Base-by-base conservation (phyloP, 2,113 vertebrate genomes). In the Psittacara wagleri region DNA sequence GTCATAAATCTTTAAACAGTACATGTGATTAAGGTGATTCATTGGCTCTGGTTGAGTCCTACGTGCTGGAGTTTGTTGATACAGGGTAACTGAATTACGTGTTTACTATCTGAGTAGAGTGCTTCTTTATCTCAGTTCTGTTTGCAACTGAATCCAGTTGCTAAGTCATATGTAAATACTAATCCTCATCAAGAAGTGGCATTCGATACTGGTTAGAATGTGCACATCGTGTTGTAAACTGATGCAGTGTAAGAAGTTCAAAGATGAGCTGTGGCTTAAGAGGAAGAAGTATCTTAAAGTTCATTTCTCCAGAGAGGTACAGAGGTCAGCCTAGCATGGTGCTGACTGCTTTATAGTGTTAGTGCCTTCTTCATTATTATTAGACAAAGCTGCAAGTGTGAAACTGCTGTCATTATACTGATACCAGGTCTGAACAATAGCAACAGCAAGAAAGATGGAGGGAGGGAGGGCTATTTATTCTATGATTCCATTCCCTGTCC, bases 121-220 rank as follows among this genome's bases (percentile, higher is more conserved):
- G 19, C 11, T 77, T 55, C 68, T 97, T 83, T 76, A 66, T 73
- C 63, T 95, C 75, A 57, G 72, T 82, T 80, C n/a, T 62, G 67
- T 73, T 86, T 76, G 83, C 39, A 15, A n/a, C 74, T 13, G 39
- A 95, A 93, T 96, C 83, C 91, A 92, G 92, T 88, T 94, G 90
- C n/a, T 88, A 95, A 95, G 75, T 86, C 94, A 92, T 85, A 83
- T 94, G 81, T 89, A 96, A 97, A 95, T 67, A 77, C 55, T 96
- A 92, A 96, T 95, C 92, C 74, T 87, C 83, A 64, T 87, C 72
- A 83, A 94, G 79, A 92, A 96, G 63, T 49, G 48, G 35, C 83
- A 41, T 46, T 67, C 83, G 94, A 76, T 94, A 70, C 63, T 73
- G 11, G 8, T 90, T 91, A 88, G 35, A 85, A 55, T 91, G 89